Base-by-base conservation (phyloP, 1,140 invertebrate species). In the Aricia agestis region DNA sequence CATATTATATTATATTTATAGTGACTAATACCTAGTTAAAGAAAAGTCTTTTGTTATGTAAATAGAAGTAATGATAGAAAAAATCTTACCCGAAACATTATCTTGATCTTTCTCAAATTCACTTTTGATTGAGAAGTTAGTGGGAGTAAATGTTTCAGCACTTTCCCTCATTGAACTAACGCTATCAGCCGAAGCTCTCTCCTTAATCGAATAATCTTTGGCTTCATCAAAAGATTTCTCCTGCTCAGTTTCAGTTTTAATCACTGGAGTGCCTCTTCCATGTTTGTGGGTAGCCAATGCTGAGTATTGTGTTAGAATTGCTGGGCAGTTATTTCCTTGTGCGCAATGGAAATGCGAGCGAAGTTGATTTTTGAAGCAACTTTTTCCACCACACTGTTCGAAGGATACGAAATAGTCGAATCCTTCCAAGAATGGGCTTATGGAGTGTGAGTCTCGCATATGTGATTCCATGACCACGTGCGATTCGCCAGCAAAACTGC, bases 171-270 rank as follows among this genome's bases (percentile, higher is more conserved):
- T 76, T 0, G 89, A 91, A 6, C 79, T 73, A 2, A 90, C 71
- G 61, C 87, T 89, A 45, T 91, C 89, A 11, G 78, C 86, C 9
- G 89, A 91, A 17, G 84, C 88, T 67, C 89, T 81, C 72, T 90
- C 87, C 72, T 92, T 92, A 69, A 92, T 82, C 13, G 92, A 92
- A 78, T 92, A 92, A 69, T 92, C 92, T 85, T 88, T 91, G 71
- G 88, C 90, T 78, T 92, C 92, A 58, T 91, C 91, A 69, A 80
- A 87, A 15, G 78, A 78, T 74, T 85, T 91, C n/a, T 91, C 89
- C 73, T 81, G 80, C 31, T 91, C 89, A 11, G 72, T 69, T 67
- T 90, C 88, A 73, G 77, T 82, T 72, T 91, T 91, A 41, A 90
- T 88, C 1, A 87, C 79, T 2, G 87, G 89, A 66, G 89, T 91